A percentile compares a stretch with the other conserved stretches of the same genome.
Evolutionary conservation across 2,113 vertebrate genomes (phyloP).

Genomic region (Lagopus muta): DNA sequence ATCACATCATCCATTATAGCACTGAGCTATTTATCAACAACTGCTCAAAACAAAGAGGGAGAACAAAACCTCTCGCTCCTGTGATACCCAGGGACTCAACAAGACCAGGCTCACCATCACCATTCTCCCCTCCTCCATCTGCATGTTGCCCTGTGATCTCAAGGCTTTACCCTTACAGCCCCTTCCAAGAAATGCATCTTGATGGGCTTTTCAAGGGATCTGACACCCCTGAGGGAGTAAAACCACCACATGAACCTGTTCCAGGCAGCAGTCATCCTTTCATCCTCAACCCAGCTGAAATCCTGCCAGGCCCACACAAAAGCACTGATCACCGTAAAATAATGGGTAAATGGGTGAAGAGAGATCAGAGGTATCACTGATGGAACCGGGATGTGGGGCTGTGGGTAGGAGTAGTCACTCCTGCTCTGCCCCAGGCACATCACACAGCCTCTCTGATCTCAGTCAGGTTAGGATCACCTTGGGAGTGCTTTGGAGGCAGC

Average conservation of each 20-base stretch:
- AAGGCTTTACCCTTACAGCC: not conserved
- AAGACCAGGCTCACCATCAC: not conserved
- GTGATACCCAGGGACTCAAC: conserved; percentile 4
- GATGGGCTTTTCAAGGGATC: not conserved
- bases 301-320: not conserved
- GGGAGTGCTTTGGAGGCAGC: not conserved
- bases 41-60: conserved; percentile 39
- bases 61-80: conserved; percentile 27
- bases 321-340: not conserved
- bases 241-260: not conserved
- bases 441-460: not conserved
- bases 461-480: fast-evolving
- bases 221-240: not conserved
- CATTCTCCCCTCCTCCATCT: not conserved
- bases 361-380: not conserved
- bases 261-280: not conserved
- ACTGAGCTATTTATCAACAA: conserved; percentile 59
- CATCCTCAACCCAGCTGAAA: not conserved
- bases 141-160: not conserved
- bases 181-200: not conserved
- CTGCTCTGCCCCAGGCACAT: not conserved
- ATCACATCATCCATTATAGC: conserved; percentile 60
- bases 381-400: not conserved
- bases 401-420: not conserved
- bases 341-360: not conserved